Conservation (phyloP, 1,140 invertebrate species). For the Drosophila takahashii region DNA sequence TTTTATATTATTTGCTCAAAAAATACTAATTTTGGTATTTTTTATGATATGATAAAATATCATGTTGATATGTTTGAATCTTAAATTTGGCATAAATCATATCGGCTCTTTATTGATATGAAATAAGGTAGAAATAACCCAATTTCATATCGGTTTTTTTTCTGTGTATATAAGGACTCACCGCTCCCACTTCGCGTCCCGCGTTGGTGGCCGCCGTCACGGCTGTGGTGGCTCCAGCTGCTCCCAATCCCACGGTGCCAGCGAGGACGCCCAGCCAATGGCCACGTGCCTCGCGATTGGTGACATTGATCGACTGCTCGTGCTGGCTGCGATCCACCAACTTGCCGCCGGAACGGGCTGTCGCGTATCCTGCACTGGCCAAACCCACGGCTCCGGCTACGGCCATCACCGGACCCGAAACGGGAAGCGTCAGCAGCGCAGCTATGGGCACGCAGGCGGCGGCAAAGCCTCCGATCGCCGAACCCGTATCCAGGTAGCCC, state of each 20-base stretch:
- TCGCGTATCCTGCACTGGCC: constrained; percentile 54
- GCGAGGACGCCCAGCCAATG: constrained; percentile 62
- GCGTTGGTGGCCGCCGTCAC: constrained; percentile 54
- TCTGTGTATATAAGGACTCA: constrained; percentile 49
- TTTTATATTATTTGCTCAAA: too few relatives aligned
- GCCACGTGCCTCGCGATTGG: constrained; percentile 56
- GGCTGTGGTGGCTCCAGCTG: constrained; percentile 66
- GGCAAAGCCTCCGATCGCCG: constrained; percentile 48
- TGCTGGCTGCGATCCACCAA: constrained; percentile 68
- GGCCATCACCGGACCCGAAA: constrained; percentile 61
- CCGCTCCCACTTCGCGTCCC: constrained; percentile 62
- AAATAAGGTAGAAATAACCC: too few relatives aligned
- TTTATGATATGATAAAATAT: too few relatives aligned
- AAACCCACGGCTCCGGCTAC: constrained; percentile 52
- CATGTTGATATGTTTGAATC: too few relatives aligned
- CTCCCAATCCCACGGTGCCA: constrained; percentile 63
- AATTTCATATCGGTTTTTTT: too few relatives aligned
- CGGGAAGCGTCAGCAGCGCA: constrained; percentile 37
- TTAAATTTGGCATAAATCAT: too few relatives aligned
- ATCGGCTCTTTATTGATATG: too few relatives aligned
- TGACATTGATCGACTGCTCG: constrained; percentile 69
- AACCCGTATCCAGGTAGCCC: constrained; percentile 35
- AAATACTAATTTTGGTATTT: too few relatives aligned
- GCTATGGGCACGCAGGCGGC: constrained; percentile 70
- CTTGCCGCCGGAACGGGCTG: constrained; percentile 47